Base-by-base conservation (phyloP, 2,113 vertebrate genomes). In the Dipodomys stephensi region DNA sequence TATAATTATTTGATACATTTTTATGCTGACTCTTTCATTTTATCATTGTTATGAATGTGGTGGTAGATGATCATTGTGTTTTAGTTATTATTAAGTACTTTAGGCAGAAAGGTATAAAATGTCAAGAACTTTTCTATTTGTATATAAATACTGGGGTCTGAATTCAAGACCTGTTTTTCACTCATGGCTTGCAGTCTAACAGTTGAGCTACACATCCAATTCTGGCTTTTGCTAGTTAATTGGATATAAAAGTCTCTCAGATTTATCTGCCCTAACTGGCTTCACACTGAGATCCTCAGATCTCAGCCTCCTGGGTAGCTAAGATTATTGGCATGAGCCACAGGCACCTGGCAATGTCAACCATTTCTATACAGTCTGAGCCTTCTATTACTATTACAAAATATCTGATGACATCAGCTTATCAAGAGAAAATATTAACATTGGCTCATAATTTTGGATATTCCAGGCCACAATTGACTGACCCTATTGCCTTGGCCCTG, bases 31-130 rank as follows among this genome's bases (percentile, higher is more conserved):
- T 44, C 39, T 35, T 68, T 69, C 39, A 39, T 79, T 83, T 77
- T 79, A 79, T 62, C 57, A 60, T 77, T 88, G 32, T 86, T n/a
- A 62, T 44, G 16, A 87, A 46, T 86, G 8, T 62, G 71, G 68
- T 11, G 15, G 10, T 39, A 71, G 23, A 57, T 32, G 3, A 44
- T 62, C 60, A 20, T 64, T 69, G 11, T 35, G 80, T 92, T 79
- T 81, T 28, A 80, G 62, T 28, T 92, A 64, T 91, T 72, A 68
- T 57, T 87, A 35, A 93, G 28, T 27, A 83, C 60, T 68, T 88
- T 85, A 78, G 57, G 0, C 25, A 35, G n/a, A 74, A 84, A 49
- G 15, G 12, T 57, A 57, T 57, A 57, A 18, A 57, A 57, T 57
- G 53, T 57, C 53, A 57, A 57, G 53, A 57, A 57, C 15, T 57